Evolutionary conservation across 2,888 invertebrate genomes (phyloP).

Genomic region (Diplazon laetatorius): DNA sequence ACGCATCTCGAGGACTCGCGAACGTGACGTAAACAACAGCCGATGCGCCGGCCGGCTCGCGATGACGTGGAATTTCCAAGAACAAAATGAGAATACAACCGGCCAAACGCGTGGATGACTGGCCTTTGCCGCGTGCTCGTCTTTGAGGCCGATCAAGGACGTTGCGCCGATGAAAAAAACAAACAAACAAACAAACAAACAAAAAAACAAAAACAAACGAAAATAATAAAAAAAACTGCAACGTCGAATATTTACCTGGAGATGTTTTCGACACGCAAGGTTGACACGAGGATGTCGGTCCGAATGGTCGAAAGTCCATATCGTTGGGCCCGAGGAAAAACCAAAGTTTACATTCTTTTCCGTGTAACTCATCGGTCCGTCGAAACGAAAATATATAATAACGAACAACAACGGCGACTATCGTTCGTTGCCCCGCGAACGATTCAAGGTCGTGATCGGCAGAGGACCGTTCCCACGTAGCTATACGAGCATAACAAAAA

Average conservation of each 20-base stretch:
- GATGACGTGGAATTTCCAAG: conserved; percentile 2
- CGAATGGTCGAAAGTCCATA: no score
- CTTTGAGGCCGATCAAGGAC: not conserved
- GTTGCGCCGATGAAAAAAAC: no score
- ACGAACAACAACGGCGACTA: no score
- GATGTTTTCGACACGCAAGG: not conserved
- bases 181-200: no score
- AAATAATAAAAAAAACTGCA: no score
- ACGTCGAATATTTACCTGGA: no score
- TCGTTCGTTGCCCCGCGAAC: no score
- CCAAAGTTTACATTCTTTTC: no score
- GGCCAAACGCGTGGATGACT: conserved; percentile 9
- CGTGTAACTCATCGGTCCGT: not conserved
- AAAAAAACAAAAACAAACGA: no score
- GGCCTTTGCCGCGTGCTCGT: not conserved
- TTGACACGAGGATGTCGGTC: no score
- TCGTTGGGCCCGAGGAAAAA: no score
- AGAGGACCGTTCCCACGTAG: conserved; percentile 24
- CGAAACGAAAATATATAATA: no score
- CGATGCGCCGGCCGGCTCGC: not conserved
- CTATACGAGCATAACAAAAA: conserved; percentile 10
- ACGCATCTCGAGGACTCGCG: conserved; percentile 2
- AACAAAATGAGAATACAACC: conserved; percentile 3
- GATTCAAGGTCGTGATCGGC: conserved; percentile 55
- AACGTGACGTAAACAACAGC: conserved; percentile 37